Evolutionary conservation across 2,797 vertebrate genomes (phyloP).

Genomic region (Bryconaethiops microstoma): DNA sequence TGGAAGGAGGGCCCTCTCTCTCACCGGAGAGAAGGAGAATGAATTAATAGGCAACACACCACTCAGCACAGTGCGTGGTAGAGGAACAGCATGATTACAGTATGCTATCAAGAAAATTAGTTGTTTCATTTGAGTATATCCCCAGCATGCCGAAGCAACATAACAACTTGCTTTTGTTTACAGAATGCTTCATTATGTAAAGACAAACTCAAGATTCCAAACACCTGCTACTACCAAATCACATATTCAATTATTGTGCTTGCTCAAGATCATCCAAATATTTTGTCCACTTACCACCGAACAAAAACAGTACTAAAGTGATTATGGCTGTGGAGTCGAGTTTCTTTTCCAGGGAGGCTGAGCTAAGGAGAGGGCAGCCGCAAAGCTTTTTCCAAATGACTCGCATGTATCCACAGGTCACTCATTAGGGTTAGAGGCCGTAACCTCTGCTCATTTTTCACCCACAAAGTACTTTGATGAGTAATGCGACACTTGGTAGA

Average conservation of each 20-base stretch:
- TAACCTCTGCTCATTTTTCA: slow-evolving; percentile 79
- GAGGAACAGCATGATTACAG: slow-evolving; percentile 82
- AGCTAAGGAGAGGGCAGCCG: slow-evolving; percentile 66
- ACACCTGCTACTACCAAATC: slow-evolving; percentile 80
- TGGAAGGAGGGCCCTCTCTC: slow-evolving; percentile 67
- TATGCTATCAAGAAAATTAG: slow-evolving; percentile 83
- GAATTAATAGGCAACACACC: slow-evolving; percentile 77
- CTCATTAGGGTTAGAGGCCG: slow-evolving; percentile 80
- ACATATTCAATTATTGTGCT: slow-evolving; percentile 85
- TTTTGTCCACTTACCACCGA: slow-evolving; percentile 88
- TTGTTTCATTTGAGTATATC: slow-evolving; percentile 78
- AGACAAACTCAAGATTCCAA: slow-evolving; percentile 78
- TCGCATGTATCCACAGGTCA: slow-evolving; percentile 77
- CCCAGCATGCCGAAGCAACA: slow-evolving; percentile 78
- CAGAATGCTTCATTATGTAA: slow-evolving; percentile 83
- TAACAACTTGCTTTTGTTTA: slow-evolving; percentile 88
- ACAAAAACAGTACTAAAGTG: slow-evolving; percentile 84
- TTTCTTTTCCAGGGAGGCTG: slow-evolving; percentile 76
- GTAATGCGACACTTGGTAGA: slow-evolving; percentile 80
- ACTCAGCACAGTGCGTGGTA: slow-evolving; percentile 77
- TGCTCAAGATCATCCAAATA: slow-evolving; percentile 87
- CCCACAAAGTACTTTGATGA: slow-evolving; percentile 79
- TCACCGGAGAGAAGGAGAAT: slow-evolving; percentile 63
- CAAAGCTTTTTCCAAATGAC: slow-evolving; percentile 69
- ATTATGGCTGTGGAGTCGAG: slow-evolving; percentile 80